A percentile compares a stretch with the other conserved stretches of the same genome.
Evolutionary conservation across 2,888 invertebrate genomes (phyloP).

Genomic region (Tiliacea aurago): DNA sequence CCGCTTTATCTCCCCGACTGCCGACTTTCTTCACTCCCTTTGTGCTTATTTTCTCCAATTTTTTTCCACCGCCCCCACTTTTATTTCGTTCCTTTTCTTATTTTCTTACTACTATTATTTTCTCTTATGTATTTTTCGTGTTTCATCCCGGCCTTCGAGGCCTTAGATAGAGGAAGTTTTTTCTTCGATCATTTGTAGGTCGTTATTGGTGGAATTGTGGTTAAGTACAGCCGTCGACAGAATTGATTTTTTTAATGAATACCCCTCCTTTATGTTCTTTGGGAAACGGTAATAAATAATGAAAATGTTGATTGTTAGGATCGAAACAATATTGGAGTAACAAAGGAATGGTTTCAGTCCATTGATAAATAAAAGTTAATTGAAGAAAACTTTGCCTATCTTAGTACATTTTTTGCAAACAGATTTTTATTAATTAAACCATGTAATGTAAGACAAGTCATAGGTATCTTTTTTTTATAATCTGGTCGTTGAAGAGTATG

Average conservation of each 20-base stretch:
- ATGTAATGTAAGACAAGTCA: too few species aligned
- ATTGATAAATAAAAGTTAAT: conserved; percentile 17
- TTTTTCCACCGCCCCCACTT: conserved; percentile 86
- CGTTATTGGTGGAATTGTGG: conserved; percentile 87
- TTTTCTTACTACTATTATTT: conserved; percentile 89
- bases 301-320: conserved; percentile 70
- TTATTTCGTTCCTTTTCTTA: conserved; percentile 86
- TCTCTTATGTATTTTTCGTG: conserved; percentile 89
- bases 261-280: conserved; percentile 79
- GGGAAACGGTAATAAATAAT: conserved; percentile 81
- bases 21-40: conserved; percentile 88
- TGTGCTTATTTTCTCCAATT: conserved; percentile 90
- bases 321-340: conserved; percentile 62
- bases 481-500: too few species aligned
- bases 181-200: conserved; percentile 87
- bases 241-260: conserved; percentile 87
- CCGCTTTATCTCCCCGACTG: conserved; percentile 88
- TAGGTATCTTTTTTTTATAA: too few species aligned
- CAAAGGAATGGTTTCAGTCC: conserved; percentile 48
- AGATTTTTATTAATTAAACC: too few species aligned
- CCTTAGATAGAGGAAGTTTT: conserved; percentile 77
- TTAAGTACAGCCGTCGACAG: conserved; percentile 81
- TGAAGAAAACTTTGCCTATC: conserved; percentile 8
- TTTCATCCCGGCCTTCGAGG: conserved; percentile 81
- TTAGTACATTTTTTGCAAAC: background rate